These are phyloP conservation scores for Drosophila pseudotalamancana DNA, from an alignment of 2,888 invertebrate genomes.

Conservation along the genomic window DNA sequence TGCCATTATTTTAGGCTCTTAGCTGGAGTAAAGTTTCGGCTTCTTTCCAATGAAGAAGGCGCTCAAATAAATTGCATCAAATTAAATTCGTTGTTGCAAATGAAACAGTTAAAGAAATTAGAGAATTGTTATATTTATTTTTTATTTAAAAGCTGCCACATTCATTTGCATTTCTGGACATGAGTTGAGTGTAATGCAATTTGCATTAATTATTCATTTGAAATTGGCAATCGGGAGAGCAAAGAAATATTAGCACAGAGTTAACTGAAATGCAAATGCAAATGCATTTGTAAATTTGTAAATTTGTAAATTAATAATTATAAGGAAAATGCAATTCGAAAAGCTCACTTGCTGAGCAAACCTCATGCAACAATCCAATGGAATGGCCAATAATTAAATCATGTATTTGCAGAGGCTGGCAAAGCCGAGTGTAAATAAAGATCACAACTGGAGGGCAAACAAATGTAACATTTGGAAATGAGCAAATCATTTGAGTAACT, in stretches of 20 bases:
- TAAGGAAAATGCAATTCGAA: constrained; percentile 25
- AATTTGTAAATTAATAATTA: constrained; percentile 43
- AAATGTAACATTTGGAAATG: constrained; percentile 53
- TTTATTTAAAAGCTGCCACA: not conserved
- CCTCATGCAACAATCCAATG: constrained; percentile 4
- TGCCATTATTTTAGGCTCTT: constrained; percentile 45
- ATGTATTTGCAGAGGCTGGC: constrained; percentile 31
- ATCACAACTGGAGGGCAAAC: constrained; percentile 47
- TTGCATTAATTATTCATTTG: constrained; percentile 39
- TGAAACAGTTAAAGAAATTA: not conserved
- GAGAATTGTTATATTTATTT: not conserved
- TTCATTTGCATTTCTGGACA: not conserved
- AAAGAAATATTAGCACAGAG: constrained; percentile 43
- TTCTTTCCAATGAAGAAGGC: not conserved
- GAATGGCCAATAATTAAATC: constrained; percentile 44
- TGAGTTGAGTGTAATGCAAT: constrained; percentile 8
- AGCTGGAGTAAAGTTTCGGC: too few species aligned
- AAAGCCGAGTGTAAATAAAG: constrained; percentile 39
- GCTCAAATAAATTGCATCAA: not conserved
- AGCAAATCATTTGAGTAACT: constrained; percentile 68
- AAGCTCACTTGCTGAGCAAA: constrained; percentile 31
- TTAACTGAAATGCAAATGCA: constrained; percentile 27
- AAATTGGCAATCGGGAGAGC: constrained; percentile 37
- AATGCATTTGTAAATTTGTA: constrained; percentile 32
- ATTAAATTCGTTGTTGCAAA: not conserved